Conservation (phyloP, 2,888 invertebrate species). For the Augiades crinisus region DNA sequence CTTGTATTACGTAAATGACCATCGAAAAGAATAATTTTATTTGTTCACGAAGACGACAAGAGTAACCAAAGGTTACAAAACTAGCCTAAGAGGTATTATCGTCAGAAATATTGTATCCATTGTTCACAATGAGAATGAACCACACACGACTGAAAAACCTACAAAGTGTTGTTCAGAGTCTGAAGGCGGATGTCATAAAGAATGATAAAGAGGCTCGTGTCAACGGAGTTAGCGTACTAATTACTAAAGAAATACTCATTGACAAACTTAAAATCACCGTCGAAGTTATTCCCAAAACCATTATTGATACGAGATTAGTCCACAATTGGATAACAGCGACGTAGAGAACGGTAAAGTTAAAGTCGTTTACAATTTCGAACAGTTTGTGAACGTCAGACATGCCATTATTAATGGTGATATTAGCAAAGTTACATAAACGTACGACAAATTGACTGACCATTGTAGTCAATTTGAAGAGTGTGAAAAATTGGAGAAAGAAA, state of each 20-base stretch:
- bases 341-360: conserved; percentile 3
- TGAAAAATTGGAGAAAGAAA: conserved; percentile 34
- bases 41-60: conserved; percentile 12
- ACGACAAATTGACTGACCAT: conserved; percentile 37
- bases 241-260: conserved; percentile 47
- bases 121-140: conserved; percentile 40
- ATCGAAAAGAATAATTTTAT: conserved; percentile 14
- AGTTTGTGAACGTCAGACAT: conserved; percentile 39
- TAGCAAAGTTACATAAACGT: conserved; percentile 51
- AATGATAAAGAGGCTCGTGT: conserved; percentile 54
- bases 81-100: conserved; percentile 36
- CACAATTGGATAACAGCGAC: conserved; percentile 31
- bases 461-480: conserved; percentile 42
- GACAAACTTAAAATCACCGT: conserved; percentile 39
- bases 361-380: conserved; percentile 36
- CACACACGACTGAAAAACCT: conserved; percentile 52
- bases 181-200: conserved; percentile 50
- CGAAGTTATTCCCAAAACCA: conserved; percentile 13
- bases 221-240: conserved; percentile 55
- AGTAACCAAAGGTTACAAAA: conserved; percentile 39
- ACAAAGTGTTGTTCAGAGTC: conserved; percentile 49
- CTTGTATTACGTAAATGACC: conserved; percentile 15
- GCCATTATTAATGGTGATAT: conserved; percentile 44
- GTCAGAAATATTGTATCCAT: conserved; percentile 46
- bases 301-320: conserved; percentile 36